Conservation (phyloP, 2,113 vertebrate species). For the Limanda limanda region DNA sequence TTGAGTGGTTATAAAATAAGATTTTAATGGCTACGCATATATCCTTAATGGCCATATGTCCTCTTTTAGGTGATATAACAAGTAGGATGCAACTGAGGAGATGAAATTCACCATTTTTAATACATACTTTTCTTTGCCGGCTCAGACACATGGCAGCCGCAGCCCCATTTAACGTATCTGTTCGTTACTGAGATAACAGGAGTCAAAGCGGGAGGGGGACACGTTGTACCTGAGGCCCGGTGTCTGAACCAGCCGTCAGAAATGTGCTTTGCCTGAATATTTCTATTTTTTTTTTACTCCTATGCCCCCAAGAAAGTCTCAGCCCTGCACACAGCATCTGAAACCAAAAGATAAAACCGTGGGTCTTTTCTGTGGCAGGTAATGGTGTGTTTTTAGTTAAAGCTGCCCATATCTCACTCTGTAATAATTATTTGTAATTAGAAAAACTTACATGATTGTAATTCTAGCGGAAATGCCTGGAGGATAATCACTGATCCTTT, state of each 20-base stretch:
- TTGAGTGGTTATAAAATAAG: no score
- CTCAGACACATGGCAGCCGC: constrained; percentile 18
- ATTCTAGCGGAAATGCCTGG: background rate
- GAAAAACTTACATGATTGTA: constrained; percentile 24
- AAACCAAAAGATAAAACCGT: constrained; percentile 56
- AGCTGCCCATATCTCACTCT: constrained; percentile 3
- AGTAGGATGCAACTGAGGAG: background rate
- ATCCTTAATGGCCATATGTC: constrained; percentile 7
- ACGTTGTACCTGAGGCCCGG: constrained; percentile 46
- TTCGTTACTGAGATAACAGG: constrained; percentile 37
- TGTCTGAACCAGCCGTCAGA: constrained; percentile 33
- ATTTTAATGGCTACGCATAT: constrained; percentile 12
- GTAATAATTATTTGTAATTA: constrained; percentile 39
- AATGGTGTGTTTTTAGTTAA: constrained; percentile 8
- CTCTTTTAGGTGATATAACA: background rate
- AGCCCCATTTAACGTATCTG: constrained; percentile 21
- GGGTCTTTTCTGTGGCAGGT: constrained; percentile 14
- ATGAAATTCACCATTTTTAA: constrained; percentile 14
- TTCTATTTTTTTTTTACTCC: background rate
- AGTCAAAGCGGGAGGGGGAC: constrained; percentile 30
- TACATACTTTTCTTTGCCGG: constrained; percentile 8
- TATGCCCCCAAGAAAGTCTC: constrained; percentile 38
- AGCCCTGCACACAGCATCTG: constrained; percentile 36
- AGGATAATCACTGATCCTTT: constrained; percentile 19
- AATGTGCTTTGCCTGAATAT: constrained; percentile 6